Percentiles rank a stretch among this genome's conserved stretches.
Evolutionary conservation across 2,797 vertebrate genomes (phyloP).

Genomic region (Neolamprologus multifasciatus): DNA sequence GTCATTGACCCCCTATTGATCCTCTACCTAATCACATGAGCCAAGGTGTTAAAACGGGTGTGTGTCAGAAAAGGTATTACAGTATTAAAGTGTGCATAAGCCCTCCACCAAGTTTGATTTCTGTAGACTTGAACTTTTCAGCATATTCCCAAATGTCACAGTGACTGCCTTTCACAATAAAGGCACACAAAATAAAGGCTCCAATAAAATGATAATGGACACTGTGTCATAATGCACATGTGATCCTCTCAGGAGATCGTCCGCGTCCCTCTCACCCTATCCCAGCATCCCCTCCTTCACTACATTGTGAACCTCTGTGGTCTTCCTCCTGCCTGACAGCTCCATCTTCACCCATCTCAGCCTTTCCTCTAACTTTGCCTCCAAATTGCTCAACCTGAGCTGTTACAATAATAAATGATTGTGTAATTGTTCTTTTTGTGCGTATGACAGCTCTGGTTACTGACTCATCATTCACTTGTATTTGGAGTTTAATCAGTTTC

Average conservation of each 20-base stretch:
- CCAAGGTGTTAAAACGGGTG: not conserved
- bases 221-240: not conserved
- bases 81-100: not conserved
- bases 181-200: not conserved
- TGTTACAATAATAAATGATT: not conserved
- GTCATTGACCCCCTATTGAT: not conserved
- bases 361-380: not conserved
- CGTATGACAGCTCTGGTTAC: not conserved
- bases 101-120: not conserved
- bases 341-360: not conserved
- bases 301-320: not conserved
- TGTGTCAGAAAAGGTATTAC: not conserved
- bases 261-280: not conserved
- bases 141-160: not conserved
- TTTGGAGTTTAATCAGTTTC: not conserved
- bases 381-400: not conserved
- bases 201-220: not conserved
- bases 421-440: not conserved
- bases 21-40: not conserved
- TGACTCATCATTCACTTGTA: not conserved
- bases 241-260: not conserved
- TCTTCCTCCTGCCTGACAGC: not conserved
- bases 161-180: not conserved
- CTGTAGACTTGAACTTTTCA: not conserved
- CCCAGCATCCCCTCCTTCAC: not conserved